phyloP scores from a whole-genome alignment of 1,140 invertebrate genomes.

The Periplaneta americana region DNA sequence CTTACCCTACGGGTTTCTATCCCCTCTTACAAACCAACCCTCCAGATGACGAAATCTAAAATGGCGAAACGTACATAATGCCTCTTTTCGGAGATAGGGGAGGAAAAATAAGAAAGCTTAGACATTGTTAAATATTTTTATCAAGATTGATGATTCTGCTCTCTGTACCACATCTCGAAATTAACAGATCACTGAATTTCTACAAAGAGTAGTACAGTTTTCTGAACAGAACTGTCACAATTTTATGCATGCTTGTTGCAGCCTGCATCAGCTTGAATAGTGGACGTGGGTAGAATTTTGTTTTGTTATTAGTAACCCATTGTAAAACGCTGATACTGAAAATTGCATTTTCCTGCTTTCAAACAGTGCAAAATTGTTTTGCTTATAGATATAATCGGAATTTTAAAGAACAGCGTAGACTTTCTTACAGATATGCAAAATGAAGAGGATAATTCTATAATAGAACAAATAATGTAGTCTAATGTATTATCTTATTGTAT shows the following conservation, averaged over 20 bases:
- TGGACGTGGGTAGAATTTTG: too few relatives aligned
- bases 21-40: neutral
- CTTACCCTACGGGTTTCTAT: neutral
- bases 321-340: too few relatives aligned
- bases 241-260: neutral
- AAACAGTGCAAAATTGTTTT: too few relatives aligned
- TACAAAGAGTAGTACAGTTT: neutral
- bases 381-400: too few relatives aligned
- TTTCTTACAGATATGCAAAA: too few relatives aligned
- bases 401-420: too few relatives aligned
- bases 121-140: neutral
- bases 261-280: too few relatives aligned
- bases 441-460: too few relatives aligned
- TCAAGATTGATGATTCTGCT: neutral
- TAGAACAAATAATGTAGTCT: too few relatives aligned
- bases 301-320: too few relatives aligned
- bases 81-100: neutral
- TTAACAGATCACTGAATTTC: neutral
- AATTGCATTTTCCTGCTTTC: too few relatives aligned
- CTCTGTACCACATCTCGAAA: neutral
- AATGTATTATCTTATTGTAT: too few relatives aligned
- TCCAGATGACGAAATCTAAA: neutral
- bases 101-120: neutral
- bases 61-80: neutral
- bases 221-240: neutral